Conservation (phyloP, 2,113 vertebrate species). For the Scortum barcoo region DNA sequence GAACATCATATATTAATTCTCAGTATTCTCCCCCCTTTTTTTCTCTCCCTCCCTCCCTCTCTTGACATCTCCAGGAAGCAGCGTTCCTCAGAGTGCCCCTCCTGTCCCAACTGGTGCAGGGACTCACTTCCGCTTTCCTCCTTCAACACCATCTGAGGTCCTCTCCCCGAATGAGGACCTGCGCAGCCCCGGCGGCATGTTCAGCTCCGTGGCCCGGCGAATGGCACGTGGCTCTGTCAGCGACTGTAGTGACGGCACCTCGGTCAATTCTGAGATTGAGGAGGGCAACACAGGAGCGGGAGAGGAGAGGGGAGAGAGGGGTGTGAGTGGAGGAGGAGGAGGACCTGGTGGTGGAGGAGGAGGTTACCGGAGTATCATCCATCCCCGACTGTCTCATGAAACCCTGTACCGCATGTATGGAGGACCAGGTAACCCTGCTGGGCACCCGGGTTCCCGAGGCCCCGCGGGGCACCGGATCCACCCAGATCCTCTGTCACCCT, state of each 20-base stretch:
- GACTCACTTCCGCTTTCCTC: constrained; percentile 92
- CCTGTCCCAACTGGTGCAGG: constrained; percentile 88
- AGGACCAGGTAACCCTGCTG: constrained; percentile 76
- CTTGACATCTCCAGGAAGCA: constrained; percentile 81
- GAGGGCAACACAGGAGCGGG: constrained; percentile 86
- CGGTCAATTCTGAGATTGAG: constrained; percentile 90
- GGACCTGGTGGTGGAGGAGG: constrained; percentile 70
- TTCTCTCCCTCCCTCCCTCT: neutral
- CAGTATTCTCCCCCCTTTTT: constrained; percentile 28
- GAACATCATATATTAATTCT: constrained; percentile 54
- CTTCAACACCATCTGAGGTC: constrained; percentile 90
- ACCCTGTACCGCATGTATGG: constrained; percentile 89
- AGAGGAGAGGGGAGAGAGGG: constrained; percentile 76
- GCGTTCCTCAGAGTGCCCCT: constrained; percentile 92
- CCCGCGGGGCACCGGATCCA: constrained; percentile 85
- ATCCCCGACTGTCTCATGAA: constrained; percentile 88
- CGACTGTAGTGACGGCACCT: constrained; percentile 93
- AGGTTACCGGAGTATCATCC: constrained; percentile 85
- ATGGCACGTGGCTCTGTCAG: constrained; percentile 90
- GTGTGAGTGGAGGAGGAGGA: constrained; percentile 69
- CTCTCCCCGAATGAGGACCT: constrained; percentile 92
- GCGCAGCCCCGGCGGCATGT: constrained; percentile 88
- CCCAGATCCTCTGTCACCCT: constrained; percentile 90
- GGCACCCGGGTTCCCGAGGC: constrained; percentile 80
- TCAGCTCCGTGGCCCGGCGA: constrained; percentile 86